Base-by-base conservation (phyloP, 2,888 invertebrate species). In the Aelia acuminata region DNA sequence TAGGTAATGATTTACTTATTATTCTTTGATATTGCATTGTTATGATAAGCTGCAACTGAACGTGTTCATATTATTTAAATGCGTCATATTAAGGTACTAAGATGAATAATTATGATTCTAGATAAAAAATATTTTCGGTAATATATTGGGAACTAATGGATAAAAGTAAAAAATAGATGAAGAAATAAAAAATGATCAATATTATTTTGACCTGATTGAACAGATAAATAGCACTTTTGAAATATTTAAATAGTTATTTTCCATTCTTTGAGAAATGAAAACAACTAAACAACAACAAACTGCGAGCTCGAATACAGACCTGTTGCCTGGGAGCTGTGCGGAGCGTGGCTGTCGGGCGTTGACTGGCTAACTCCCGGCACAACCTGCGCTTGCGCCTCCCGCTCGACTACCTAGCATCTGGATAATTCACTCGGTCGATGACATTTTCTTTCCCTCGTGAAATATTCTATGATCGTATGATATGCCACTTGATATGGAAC, bases 401-500 rank as follows among this genome's bases (percentile, higher is more conserved):
- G 47, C n/a, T 47, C n/a, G 43, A 35, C 80, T 0, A 70, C 35
- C 43, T 43, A 11, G n/a, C 80, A 43, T 80, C 80, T 18, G 80
- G 80, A 80, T 43, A 80, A 80, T 80, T 80, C 80, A 80, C 80
- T 80, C 43, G 80, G 80, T 80, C 80, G 80, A 80, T 80, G 80
- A 47, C 80, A 80, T 47, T 47, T 43, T 80, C 43, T 22, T 43
- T 39, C 43, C 22, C 10, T 80, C 80, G n/a, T 47, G 43, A 43
- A 70, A 70, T 70, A 70, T 70, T 70, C 63, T 35, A 70, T 70
- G 63, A 70, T 70, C 18, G 31, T 70, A 20, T 35, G 63, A 70
- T 31, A 70, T 35, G 31, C 31, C 18, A 31, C 63, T 70, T 5
- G 63, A 35, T 70, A 7, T 35, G 7, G 63, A 70, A 35, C 13